Evolutionary conservation across 2,113 vertebrate genomes (phyloP).

Genomic region (Siniperca knerii): DNA sequence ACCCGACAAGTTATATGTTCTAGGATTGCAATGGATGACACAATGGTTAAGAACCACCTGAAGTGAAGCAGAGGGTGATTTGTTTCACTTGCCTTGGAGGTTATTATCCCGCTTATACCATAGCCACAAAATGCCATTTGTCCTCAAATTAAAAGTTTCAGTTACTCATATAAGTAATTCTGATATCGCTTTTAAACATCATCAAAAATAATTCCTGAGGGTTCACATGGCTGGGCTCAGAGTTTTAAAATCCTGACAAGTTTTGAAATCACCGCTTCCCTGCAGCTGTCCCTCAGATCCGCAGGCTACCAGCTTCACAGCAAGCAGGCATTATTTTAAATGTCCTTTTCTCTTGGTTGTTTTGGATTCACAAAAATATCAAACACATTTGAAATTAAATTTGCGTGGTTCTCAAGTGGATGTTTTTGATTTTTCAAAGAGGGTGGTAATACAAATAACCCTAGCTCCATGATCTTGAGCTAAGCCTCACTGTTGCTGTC

Average conservation of each 20-base stretch:
- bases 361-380: background rate
- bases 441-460: too few species aligned
- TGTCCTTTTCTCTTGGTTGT: background rate
- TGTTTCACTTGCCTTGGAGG: too few species aligned
- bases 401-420: too few species aligned
- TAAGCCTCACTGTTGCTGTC: background rate
- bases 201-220: background rate
- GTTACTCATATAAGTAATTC: background rate
- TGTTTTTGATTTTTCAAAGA: too few species aligned
- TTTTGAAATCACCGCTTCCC: background rate
- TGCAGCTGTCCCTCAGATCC: too few species aligned
- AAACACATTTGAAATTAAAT: too few species aligned
- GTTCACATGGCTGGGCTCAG: too few species aligned
- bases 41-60: background rate
- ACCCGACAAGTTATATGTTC: background rate
- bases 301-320: background rate
- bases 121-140: background rate
- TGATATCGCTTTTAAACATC: background rate
- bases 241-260: too few species aligned
- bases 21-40: background rate
- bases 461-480: background rate
- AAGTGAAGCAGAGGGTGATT: background rate
- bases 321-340: background rate
- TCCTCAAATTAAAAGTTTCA: background rate
- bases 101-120: background rate